Evolutionary conservation across 2,113 vertebrate species (phyloP).

Genomic region (Phocoena sinus): DNA sequence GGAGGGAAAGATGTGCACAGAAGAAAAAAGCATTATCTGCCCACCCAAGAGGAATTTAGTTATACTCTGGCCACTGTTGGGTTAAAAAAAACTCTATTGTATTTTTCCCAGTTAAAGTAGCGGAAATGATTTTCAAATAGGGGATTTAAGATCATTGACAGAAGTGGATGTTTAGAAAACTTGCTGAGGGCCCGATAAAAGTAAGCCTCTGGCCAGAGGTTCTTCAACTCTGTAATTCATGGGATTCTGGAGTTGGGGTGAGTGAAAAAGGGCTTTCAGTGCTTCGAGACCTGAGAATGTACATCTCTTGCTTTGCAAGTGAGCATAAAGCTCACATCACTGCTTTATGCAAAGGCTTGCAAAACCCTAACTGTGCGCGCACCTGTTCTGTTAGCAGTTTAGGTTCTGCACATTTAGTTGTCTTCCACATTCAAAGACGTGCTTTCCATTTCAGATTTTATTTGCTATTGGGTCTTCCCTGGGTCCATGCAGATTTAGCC

Average conservation of each 20-base stretch:
- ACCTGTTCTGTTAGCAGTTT: slow-evolving; percentile 31
- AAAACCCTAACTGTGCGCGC: not conserved
- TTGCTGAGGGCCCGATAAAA: not conserved
- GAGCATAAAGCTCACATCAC: not conserved
- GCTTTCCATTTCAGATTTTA: slow-evolving; percentile 1
- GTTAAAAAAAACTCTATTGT: not conserved
- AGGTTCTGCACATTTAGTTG: not conserved
- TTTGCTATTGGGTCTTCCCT: not conserved
- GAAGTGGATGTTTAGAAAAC: not conserved
- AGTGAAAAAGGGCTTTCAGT: not conserved
- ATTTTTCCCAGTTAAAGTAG: not conserved
- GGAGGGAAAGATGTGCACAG: not conserved
- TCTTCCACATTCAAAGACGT: not conserved
- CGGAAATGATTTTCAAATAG: not conserved
- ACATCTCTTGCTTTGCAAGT: slow-evolving; percentile 27
- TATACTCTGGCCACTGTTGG: not conserved
- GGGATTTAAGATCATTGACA: not conserved
- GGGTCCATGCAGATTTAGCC: not conserved
- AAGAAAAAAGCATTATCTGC: not conserved
- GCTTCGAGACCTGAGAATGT: not conserved
- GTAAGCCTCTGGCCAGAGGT: not conserved
- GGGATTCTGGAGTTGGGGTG: not conserved
- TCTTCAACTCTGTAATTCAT: not conserved
- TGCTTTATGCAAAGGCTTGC: not conserved
- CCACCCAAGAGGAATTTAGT: not conserved